Base-by-base conservation (phyloP, 2,113 vertebrate species). In the Pseudolaguvia tuberculata region DNA sequence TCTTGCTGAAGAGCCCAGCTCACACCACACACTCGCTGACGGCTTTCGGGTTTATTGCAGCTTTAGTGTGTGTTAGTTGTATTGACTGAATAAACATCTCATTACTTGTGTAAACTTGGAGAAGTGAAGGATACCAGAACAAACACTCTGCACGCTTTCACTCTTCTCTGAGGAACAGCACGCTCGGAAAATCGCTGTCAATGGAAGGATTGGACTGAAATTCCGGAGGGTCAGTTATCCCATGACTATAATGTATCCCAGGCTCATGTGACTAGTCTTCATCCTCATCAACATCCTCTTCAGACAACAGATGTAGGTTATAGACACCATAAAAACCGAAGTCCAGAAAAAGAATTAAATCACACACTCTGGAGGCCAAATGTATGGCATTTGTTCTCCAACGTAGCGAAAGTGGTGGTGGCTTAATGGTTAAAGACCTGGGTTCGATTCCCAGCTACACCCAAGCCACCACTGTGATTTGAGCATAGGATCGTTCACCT, bases 1-100 rank as follows among this genome's bases (percentile, higher is more conserved):
- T 69, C 12, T 39, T 10, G n/a, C 55, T 27, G 12, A 53, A 69
- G 35, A 5, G 15, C 13, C 47, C 25, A 18, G 20, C 12, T n/a
- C 23, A 55, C 68, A 52, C 15, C 18, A 7, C 17, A 10, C 20
- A 53, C 67, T 2, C 15, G 9, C 20, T 0, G 18, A 1, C 0
- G 3, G 17, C 13, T 31, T 35, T 65, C 21, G 4, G 15, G 3
- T 75, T 67, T 48, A 67, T 21, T 56, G 52, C 58, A 7, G 39
- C 67, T 55, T 55, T 25, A 21, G 47, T 57, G 42, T 75, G 52
- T 50, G 62, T 21, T 25, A 48, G 39, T 45, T 23, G 62, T 62
- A 75, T 57, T 57, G 62, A 67, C 73, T 67, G 73, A 67, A 75
- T 48, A 75, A 75, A 75, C 73, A 67, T 17, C 51, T 66, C 61